Evolutionary conservation across 2,888 invertebrate genomes (phyloP).

Genomic region (Platypus cylindrus): DNA sequence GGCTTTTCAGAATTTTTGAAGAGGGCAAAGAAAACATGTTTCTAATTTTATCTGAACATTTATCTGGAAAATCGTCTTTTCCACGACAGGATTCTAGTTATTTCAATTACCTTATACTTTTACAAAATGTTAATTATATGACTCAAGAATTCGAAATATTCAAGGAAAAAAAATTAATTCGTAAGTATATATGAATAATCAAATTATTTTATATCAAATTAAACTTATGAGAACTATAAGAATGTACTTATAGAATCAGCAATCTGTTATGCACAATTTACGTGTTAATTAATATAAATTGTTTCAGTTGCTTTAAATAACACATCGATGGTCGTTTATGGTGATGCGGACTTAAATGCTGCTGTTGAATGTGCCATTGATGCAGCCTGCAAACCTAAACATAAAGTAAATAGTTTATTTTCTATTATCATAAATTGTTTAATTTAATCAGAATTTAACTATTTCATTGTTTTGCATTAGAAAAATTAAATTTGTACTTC

Average conservation of each 20-base stretch:
- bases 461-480: too few species aligned
- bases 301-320: conserved; percentile 13
- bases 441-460: too few species aligned
- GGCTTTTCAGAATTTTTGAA: too few species aligned
- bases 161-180: conserved; percentile 19
- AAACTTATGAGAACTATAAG: too few species aligned
- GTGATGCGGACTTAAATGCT: conserved; percentile 43
- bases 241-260: too few species aligned
- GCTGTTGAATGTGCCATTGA: conserved; percentile 39
- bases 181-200: conserved; percentile 15
- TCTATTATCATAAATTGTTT: background rate
- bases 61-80: too few species aligned
- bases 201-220: background rate
- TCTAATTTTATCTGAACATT: too few species aligned
- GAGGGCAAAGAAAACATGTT: too few species aligned
- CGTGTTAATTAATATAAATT: background rate
- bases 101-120: too few species aligned
- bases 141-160: conserved; percentile 15
- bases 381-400: conserved; percentile 32
- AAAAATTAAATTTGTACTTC: conserved; percentile 2
- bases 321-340: conserved; percentile 40
- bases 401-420: background rate
- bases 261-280: too few species aligned
- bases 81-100: too few species aligned
- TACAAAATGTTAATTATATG: too few species aligned